phyloP scores from a whole-genome alignment of 2,888 invertebrate species.

The Tiliacea citrago region DNA sequence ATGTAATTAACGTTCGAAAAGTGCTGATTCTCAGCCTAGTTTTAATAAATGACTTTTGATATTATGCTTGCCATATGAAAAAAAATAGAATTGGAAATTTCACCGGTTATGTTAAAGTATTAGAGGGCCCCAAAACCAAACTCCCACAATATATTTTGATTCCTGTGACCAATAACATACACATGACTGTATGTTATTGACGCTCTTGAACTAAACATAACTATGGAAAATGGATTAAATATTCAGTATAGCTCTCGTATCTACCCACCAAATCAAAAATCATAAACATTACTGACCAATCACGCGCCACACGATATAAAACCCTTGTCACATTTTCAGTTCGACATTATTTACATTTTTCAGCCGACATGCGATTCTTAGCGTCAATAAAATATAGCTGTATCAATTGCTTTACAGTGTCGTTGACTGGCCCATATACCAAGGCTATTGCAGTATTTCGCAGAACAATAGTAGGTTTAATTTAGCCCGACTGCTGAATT shows the following conservation, averaged over 20 bases:
- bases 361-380: constrained; percentile 30
- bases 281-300: constrained; percentile 9
- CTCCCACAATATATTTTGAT: too few relatives aligned
- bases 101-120: background rate
- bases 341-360: constrained; percentile 14
- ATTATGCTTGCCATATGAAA: too few relatives aligned
- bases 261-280: background rate
- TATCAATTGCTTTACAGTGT: constrained; percentile 10
- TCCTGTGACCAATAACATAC: too few relatives aligned
- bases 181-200: too few relatives aligned
- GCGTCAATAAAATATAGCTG: constrained; percentile 22
- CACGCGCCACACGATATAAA: constrained; percentile 13
- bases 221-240: background rate
- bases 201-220: background rate
- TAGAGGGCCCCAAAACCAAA: too few relatives aligned
- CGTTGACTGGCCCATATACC: constrained; percentile 28
- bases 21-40: too few relatives aligned
- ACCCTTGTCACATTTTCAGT: constrained; percentile 6
- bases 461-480: background rate
- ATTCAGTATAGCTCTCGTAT: background rate
- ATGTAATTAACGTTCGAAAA: too few relatives aligned
- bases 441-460: constrained; percentile 47
- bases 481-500: background rate
- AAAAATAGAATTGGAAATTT: background rate
- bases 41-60: too few relatives aligned